A percentile compares a stretch with the other conserved stretches of the same genome.
These are phyloP conservation scores for Drosophila serrata DNA, from an alignment of 1,140 invertebrate species.

Conservation along the genomic window DNA sequence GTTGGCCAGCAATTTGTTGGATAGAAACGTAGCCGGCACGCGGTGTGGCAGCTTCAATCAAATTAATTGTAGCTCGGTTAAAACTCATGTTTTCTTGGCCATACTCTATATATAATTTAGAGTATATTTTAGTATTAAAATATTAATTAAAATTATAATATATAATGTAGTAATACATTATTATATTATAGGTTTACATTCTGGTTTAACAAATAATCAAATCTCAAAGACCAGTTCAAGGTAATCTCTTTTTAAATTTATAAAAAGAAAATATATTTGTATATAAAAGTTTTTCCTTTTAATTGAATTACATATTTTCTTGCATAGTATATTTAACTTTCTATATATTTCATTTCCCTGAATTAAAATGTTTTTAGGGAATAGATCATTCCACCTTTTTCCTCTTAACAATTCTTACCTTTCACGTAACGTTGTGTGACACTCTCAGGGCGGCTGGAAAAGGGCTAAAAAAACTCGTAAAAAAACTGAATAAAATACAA, in stretches of 20 bases:
- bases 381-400: neutral
- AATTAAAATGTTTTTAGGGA: neutral
- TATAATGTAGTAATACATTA: no score
- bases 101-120: neutral
- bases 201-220: no score
- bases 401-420: neutral
- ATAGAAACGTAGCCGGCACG: constrained; percentile 73
- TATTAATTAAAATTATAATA: neutral
- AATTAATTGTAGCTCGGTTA: constrained; percentile 71
- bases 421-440: constrained; percentile 44
- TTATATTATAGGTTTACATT: no score
- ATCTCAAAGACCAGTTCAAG: no score
- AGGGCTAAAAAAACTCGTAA: no score
- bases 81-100: constrained; percentile 11
- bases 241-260: no score
- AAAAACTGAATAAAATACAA: neutral
- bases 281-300: no score
- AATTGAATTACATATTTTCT: no score
- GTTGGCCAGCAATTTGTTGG: constrained; percentile 65
- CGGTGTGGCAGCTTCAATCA: constrained; percentile 83
- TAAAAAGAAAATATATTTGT: no score
- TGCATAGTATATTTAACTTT: neutral
- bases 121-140: neutral
- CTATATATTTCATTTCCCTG: neutral
- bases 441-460: constrained; percentile 42